These are phyloP conservation scores for Melanchra persicariae DNA, from an alignment of 2,888 invertebrate genomes.

Conservation along the genomic window DNA sequence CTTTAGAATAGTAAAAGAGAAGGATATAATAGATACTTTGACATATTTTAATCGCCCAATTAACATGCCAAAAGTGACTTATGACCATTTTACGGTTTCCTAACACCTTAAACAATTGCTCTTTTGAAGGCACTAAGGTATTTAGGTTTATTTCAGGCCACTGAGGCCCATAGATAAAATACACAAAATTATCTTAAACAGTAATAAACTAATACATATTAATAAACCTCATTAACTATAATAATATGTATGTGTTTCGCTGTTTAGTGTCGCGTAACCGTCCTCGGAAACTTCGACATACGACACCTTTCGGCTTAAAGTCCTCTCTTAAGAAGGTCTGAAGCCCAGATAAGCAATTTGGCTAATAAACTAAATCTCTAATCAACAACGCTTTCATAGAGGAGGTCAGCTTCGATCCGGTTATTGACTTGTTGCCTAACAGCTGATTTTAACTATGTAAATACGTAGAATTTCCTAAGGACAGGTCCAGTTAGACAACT, in stretches of 20 bases:
- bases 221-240: too few species aligned
- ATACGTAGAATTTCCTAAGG: conserved; percentile 38
- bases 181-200: too few species aligned
- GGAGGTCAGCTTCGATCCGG: conserved; percentile 40
- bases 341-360: background rate
- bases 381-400: conserved; percentile 8
- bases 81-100: background rate
- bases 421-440: conserved; percentile 43
- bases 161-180: too few species aligned
- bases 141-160: too few species aligned
- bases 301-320: too few species aligned
- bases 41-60: background rate
- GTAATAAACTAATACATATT: too few species aligned
- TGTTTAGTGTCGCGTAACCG: too few species aligned
- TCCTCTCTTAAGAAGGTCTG: too few species aligned
- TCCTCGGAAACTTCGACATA: too few species aligned
- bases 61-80: background rate
- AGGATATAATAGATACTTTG: too few species aligned
- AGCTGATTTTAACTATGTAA: conserved; percentile 42
- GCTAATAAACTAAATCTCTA: conserved; percentile 3
- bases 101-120: background rate
- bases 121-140: background rate
- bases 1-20: too few species aligned
- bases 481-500: conserved; percentile 50
- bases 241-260: too few species aligned